Evolutionary conservation across 1,140 invertebrate species (phyloP), one percentile per base, ranked within the genome.

Genomic region (Kradibia gibbosae): DNA sequence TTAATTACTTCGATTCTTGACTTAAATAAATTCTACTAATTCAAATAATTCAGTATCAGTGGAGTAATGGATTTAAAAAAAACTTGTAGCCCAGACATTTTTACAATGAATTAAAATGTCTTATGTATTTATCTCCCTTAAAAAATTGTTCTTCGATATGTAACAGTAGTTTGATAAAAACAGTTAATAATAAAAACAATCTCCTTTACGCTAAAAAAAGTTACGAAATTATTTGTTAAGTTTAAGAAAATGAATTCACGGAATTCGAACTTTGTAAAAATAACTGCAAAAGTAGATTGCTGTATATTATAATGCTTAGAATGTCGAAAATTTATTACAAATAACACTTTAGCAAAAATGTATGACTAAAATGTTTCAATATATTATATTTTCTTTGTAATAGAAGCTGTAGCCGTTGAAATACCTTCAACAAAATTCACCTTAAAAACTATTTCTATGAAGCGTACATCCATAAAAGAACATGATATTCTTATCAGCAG

Each of bases 81-180:
- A 75, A 81, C 79, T 81, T 75, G 13, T 3, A 81, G 34, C 22
- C 67, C 60, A 53, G 57, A 60, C n/a, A 67, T 67, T 72, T 39
- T 80, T 22, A 39, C 55, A 80, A 80, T 74, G 45, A 70, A 78
- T 78, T 36, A 36, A 78, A 45, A 3, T 73, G 36, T 42, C 48
- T 31, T 36, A 0, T 39, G 50, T 72, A 45, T 57, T 57, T 34
- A 72, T 34, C 55, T 55, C 31, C 22, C 36, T 72, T 34, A 48
- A n/a, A 20, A 72, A 36, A 57, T 60, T 80, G 22, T 80, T 48
- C 20, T 36, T 11, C 65, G 34, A 36, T 34, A 53, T 39, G 72
- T 72, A 72, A 53, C 57, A 22, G 28, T 15, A 50, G 28, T 31
- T n/a, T 50, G 11, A 36, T 17, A 17, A 70, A 70, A 55, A 45